Base-by-base conservation (phyloP, 1,140 invertebrate species). In the Neotoxoptera formosana region DNA sequence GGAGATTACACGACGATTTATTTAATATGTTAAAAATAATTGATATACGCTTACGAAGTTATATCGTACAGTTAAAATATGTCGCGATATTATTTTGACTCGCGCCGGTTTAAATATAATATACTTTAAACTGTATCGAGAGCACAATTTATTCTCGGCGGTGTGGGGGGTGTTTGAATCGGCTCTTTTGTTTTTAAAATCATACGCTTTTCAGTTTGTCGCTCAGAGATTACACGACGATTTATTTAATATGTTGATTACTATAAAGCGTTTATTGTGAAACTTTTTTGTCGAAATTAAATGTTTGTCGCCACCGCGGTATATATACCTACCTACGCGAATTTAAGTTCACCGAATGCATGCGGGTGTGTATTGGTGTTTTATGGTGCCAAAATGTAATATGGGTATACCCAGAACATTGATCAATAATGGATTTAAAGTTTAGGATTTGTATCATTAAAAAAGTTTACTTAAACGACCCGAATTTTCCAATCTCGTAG, bases 341-440 rank as follows among this genome's bases (percentile, higher is more conserved):
- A 45, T 84, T 41, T 21, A 34, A 87, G 45, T 48, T 87, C 47
- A 48, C 45, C 17, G 86, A 87, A 87, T n/a, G 47, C 7, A 45
- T 14, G 36, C 41, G 45, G 83, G 41, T 47, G 84, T 47, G 1
- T 86, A 86, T 45, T 53, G 30, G 20, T 89, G 30, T 34, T n/a
- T 87, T 87, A 88, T 34, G 47, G 47, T 23, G 20, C n/a, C 30
- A 34, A 89, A 89, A 89, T 76, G n/a, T 76, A 53, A 20, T 89
- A 53, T 89, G 30, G 17, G n/a, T 34, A 34, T 51, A 56, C n/a
- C n/a, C n/a, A n/a, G 17, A 36, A 41, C 48, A 53, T 56, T 89
- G 88, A 89, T 89, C 88, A 36, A 89, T 89, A 89, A 89, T 53
- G 88, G 48, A 89, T 89, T 89, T 89, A 89, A 89, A 89, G 88